Evolutionary conservation across 1,140 invertebrate genomes (phyloP), one percentile per base, ranked within the genome.

Genomic region (Akabosia matsudoensis): DNA sequence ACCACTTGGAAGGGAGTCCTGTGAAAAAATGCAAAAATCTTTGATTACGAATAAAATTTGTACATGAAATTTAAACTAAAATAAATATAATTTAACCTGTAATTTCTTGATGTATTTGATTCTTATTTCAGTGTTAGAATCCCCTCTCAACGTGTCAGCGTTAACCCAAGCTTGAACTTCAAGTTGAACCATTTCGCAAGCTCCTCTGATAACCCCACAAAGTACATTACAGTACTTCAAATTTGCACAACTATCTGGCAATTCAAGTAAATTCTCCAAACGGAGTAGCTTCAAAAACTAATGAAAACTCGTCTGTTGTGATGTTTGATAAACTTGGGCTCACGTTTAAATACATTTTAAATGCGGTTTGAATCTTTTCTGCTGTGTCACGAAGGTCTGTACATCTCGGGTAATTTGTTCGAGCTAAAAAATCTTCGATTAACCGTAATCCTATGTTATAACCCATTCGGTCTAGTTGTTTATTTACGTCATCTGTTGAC

Each of bases 381-480:
- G 97, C 96, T 31, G 97, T 97, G 84, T 99, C 97, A 83, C 94
- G 90, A 85, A 99, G 92, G 85, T 99, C 97, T 83, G 96, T 89
- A 86, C 98, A 99, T 67, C 96, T 87, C 0, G 91, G 92, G 22
- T 92, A 91, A 78, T 92, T 91, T 3, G 96, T 97, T 82, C 96
- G 89, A 0, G 97, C 96, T 22, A 99, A 86, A 83, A 97, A 99
- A 84, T 99, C 98, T 87, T 99, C 97, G 80, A 99, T 97, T 13
- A 99, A 86, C 51, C 97, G 87, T 64, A 98, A 91, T 33, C 98
- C 98, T 90, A 99, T 99, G 83, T 99, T 99, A 83, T 99, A 99
- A 28, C 97, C 97, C 85, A 97, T 93, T 83, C 94, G 86, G 82
- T 97, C 95, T 37, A 97, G 85, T 83, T 97, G 94, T 84, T 96